Evolutionary conservation across 37 sponge, comb jelly and placozoan genomes (phyloP).

Genomic region (Halisarca cf. caerulea): DNA sequence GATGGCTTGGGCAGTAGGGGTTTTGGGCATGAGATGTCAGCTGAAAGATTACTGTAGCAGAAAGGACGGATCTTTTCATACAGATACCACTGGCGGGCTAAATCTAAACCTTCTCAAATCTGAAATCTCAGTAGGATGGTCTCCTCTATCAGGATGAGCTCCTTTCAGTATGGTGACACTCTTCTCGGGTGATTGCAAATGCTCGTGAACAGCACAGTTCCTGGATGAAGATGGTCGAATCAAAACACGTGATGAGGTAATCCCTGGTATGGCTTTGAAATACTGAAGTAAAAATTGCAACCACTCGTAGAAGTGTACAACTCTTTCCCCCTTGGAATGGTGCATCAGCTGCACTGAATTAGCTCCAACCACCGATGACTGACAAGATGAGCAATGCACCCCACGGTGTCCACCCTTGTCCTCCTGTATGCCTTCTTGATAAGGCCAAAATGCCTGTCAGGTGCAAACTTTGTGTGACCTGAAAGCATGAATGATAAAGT

Average conservation of each 20-base stretch:
- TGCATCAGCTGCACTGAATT: background rate
- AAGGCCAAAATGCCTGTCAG: background rate
- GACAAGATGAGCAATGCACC: background rate
- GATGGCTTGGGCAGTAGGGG: background rate
- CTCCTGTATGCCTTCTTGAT: background rate
- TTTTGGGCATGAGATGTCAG: background rate
- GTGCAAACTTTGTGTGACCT: background rate
- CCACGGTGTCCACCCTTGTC: background rate
- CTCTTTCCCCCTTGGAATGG: background rate
- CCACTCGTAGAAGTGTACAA: slow-evolving; percentile 1
- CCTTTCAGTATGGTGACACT: background rate
- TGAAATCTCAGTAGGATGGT: background rate
- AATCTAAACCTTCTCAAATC: background rate
- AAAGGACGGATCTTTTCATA: slow-evolving; percentile 12
- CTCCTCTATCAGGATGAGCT: background rate
- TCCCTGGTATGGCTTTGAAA: background rate
- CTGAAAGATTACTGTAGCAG: background rate
- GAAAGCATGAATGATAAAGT: background rate
- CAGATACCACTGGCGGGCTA: background rate
- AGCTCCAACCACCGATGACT: background rate
- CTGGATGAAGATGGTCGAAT: too few relatives aligned
- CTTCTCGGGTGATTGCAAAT: background rate
- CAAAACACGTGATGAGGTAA: slow-evolving; percentile 8
- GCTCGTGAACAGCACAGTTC: too few relatives aligned
- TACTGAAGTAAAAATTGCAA: background rate